These are phyloP conservation scores for Gonioctena quinquepunctata DNA, from an alignment of 1,140 invertebrate species.

Conservation along the genomic window DNA sequence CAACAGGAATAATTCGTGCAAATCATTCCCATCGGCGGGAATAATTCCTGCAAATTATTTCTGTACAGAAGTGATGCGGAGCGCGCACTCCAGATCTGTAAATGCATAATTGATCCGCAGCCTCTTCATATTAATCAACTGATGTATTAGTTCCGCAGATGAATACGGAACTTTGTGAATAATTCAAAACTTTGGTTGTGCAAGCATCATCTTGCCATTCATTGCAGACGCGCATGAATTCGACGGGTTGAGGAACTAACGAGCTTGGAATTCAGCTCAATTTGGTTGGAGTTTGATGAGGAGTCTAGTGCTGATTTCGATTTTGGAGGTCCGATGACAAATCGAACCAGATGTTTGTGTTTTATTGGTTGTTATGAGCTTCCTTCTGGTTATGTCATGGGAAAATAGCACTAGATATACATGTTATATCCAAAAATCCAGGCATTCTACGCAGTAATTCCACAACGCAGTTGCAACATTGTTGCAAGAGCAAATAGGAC, in stretches of 20 bases:
- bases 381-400: no score
- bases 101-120: slow-evolving; percentile 41
- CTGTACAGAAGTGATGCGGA: neutral
- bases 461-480: no score
- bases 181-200: slow-evolving; percentile 37
- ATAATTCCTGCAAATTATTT: neutral
- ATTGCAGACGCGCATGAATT: neutral
- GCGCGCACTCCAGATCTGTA: slow-evolving; percentile 24
- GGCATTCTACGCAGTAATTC: no score
- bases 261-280: neutral
- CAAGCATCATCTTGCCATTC: slow-evolving; percentile 14
- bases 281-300: neutral
- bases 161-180: slow-evolving; percentile 35
- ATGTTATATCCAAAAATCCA: no score
- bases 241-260: neutral
- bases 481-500: no score
- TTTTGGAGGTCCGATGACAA: no score
- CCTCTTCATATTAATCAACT: slow-evolving; percentile 45
- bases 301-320: no score
- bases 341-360: no score
- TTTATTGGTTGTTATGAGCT: no score
- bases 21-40: slow-evolving; percentile 23
- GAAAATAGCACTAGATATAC: no score
- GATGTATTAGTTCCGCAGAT: slow-evolving; percentile 39
- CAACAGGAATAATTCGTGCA: slow-evolving; percentile 50